Evolutionary conservation across 2,888 invertebrate species (phyloP).

Genomic region (Trachelus tabidus): DNA sequence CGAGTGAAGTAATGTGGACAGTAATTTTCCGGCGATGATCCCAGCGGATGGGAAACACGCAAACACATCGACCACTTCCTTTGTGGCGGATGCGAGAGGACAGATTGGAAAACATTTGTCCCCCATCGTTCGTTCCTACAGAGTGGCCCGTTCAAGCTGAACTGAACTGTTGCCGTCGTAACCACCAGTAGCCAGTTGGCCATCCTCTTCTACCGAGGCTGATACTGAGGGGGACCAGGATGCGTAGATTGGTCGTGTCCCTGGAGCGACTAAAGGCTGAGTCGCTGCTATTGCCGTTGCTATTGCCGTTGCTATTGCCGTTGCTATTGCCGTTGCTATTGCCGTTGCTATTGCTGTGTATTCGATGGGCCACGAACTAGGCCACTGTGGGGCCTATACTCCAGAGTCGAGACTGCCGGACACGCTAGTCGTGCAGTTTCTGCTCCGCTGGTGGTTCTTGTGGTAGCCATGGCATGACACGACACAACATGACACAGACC

Average conservation of each 20-base stretch:
- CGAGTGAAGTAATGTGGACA: constrained; percentile 29
- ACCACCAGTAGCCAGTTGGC: not conserved
- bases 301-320: not conserved
- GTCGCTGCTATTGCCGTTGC: not conserved
- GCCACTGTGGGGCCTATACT: not conserved
- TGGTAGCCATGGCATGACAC: not conserved
- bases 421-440: not conserved
- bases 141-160: not conserved
- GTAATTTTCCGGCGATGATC: constrained; percentile 27
- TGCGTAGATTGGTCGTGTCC: not conserved
- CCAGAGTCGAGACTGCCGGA: not conserved
- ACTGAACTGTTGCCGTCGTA: not conserved
- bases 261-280: not conserved
- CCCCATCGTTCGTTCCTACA: constrained; percentile 2
- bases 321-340: not conserved
- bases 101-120: constrained; percentile 53
- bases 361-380: not conserved
- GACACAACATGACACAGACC: not conserved
- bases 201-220: not conserved
- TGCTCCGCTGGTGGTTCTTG: not conserved
- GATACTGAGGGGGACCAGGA: not conserved
- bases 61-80: constrained; percentile 47
- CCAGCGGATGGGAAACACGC: constrained; percentile 44
- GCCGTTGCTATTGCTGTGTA: not conserved
- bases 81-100: constrained; percentile 44